phyloP scores from a whole-genome alignment of 2,113 vertebrate genomes.

The Corvus hawaiiensis region DNA sequence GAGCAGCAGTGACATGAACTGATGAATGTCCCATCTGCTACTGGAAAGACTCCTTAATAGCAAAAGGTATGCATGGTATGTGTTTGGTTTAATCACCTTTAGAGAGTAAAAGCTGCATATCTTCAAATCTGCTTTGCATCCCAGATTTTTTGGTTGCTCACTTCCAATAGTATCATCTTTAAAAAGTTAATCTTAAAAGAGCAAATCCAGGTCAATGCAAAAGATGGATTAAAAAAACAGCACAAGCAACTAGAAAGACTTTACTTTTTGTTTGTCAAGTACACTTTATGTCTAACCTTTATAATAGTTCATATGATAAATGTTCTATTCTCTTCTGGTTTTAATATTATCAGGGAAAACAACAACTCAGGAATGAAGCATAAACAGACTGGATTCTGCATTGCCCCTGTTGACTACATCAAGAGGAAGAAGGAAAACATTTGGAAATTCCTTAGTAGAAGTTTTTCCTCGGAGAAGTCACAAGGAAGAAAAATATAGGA shows the following conservation, averaged over 20 bases:
- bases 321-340: background rate
- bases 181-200: background rate
- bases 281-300: background rate
- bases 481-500: background rate
- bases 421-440: background rate
- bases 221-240: background rate
- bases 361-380: background rate
- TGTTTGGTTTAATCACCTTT: background rate
- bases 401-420: background rate
- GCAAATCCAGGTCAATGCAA: background rate
- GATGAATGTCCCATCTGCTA: background rate
- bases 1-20: background rate
- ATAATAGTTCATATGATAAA: background rate
- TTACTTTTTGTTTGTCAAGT: background rate
- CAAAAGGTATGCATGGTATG: background rate
- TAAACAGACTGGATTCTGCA: background rate
- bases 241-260: background rate
- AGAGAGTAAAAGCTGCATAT: background rate
- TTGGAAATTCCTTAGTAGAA: background rate
- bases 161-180: background rate
- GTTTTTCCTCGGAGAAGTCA: background rate
- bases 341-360: background rate
- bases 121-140: background rate
- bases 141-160: background rate
- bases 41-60: background rate